These are phyloP conservation scores for Temnopleurus reevesii DNA, from an alignment of 53 echinoderm and acorn worm genomes.

Conservation along the genomic window DNA sequence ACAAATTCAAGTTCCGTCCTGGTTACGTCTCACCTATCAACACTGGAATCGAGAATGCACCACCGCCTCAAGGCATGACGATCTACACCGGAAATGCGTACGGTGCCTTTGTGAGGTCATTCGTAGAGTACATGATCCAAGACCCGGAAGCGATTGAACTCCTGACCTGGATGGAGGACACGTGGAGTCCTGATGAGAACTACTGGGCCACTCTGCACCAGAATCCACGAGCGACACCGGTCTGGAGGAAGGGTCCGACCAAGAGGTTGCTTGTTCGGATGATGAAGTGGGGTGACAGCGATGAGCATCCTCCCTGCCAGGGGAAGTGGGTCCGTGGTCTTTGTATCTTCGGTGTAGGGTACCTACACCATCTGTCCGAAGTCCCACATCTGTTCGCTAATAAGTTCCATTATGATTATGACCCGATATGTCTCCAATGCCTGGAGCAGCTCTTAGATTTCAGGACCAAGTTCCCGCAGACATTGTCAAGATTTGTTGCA, in stretches of 20 bases:
- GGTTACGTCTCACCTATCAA: not conserved
- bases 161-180: conserved; percentile 55
- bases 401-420: conserved; percentile 71
- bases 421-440: conserved; percentile 78
- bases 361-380: conserved; percentile 42
- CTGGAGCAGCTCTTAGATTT: conserved; percentile 78
- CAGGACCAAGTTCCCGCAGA: conserved; percentile 64
- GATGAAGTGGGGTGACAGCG: not conserved
- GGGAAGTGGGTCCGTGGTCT: conserved; percentile 67
- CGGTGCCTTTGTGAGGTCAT: conserved; percentile 52
- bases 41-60: conserved; percentile 41
- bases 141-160: conserved; percentile 42
- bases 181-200: conserved; percentile 64
- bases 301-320: conserved; percentile 18
- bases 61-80: conserved; percentile 50
- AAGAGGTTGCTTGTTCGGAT: not conserved
- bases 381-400: conserved; percentile 69
- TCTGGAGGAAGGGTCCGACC: conserved; percentile 42
- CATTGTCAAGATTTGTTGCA: conserved; percentile 4
- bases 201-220: conserved; percentile 69
- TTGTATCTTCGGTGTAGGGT: conserved; percentile 62
- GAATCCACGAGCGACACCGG: conserved; percentile 38
- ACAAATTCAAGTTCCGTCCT: not conserved
- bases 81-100: conserved; percentile 71
- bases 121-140: conserved; percentile 56